A percentile compares a stretch with the other conserved stretches of the same genome.
Evolutionary conservation across 1,140 invertebrate species (phyloP).

Genomic region (Paraescarpia echinospica): DNA sequence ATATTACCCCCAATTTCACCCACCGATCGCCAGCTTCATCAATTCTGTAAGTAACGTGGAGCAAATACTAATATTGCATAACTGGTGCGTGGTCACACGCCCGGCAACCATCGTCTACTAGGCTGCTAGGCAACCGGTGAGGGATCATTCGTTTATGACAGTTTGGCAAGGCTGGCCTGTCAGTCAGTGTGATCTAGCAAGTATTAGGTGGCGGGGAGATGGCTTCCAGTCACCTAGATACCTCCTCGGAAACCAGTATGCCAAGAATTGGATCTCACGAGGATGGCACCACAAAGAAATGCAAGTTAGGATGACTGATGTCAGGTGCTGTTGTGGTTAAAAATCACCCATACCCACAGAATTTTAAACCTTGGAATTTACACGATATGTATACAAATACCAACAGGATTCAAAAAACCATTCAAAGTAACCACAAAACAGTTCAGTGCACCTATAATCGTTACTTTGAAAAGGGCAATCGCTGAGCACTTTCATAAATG

Average conservation of each 20-base stretch:
- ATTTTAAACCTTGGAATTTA: neutral
- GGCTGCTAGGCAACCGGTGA: neutral
- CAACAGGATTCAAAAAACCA: neutral
- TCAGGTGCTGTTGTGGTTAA: neutral
- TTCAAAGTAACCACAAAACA: neutral
- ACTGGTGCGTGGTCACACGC: neutral
- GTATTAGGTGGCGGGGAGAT: neutral
- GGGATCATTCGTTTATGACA: slow-evolving; percentile 1
- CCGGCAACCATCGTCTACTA: neutral
- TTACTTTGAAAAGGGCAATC: neutral
- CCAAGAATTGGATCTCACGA: neutral
- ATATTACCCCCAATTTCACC: neutral
- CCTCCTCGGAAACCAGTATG: neutral
- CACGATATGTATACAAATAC: neutral
- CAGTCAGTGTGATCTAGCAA: neutral
- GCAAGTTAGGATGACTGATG: neutral
- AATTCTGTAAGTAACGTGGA: neutral
- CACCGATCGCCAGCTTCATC: neutral
- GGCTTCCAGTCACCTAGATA: neutral
- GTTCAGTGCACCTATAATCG: neutral
- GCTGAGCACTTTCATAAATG: neutral
- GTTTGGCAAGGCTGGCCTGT: neutral
- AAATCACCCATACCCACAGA: neutral
- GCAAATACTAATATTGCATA: slow-evolving; percentile 6
- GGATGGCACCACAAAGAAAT: neutral